These are phyloP conservation scores for Nannobrachium achirus DNA, from an alignment of 2,113 vertebrate genomes.

Conservation along the genomic window DNA sequence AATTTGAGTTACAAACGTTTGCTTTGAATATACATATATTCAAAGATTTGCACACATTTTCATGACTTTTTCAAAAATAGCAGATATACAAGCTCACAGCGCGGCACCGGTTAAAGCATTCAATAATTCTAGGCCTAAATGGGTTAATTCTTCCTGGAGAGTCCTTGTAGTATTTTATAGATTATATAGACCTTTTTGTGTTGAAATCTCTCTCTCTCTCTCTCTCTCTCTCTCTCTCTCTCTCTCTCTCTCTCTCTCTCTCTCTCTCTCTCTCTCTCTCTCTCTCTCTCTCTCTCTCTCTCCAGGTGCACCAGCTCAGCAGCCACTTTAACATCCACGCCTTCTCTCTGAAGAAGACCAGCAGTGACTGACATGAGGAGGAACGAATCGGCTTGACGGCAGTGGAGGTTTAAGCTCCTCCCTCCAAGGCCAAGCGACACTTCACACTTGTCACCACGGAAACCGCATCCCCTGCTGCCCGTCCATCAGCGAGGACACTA, in stretches of 20 bases:
- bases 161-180: no score
- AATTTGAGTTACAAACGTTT: no score
- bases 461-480: slow-evolving; percentile 51
- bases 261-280: background rate
- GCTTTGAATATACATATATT: no score
- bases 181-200: no score
- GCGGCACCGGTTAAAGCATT: no score
- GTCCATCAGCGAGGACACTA: slow-evolving; percentile 58
- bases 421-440: slow-evolving; percentile 80
- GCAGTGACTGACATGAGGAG: slow-evolving; percentile 93
- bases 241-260: background rate
- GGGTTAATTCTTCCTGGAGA: no score
- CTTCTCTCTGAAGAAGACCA: slow-evolving; percentile 92
- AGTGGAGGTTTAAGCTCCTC: slow-evolving; percentile 85
- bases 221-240: background rate
- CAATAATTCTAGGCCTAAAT: no score
- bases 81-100: no score
- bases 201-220: background rate
- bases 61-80: no score
- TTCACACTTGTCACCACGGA: slow-evolving; percentile 84
- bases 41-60: no score
- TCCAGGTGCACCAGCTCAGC: slow-evolving; percentile 92
- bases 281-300: slow-evolving; percentile 8
- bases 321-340: slow-evolving; percentile 91
- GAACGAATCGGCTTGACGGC: slow-evolving; percentile 84